phyloP scores from a whole-genome alignment of 23 tunicate species.

The Diplosoma virens region DNA sequence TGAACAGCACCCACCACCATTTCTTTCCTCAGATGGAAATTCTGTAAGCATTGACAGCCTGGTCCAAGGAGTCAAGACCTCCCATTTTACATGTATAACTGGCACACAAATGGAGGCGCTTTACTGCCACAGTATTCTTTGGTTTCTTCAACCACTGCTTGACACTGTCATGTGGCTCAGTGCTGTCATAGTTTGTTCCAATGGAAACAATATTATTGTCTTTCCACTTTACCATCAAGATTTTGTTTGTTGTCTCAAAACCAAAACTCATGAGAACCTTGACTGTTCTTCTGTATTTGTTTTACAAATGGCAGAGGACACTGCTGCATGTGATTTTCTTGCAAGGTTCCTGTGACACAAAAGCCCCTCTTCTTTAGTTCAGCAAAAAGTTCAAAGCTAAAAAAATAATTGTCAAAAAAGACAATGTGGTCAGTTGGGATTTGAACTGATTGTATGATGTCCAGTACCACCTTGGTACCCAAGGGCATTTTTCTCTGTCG shows the following conservation, averaged over 20 bases:
- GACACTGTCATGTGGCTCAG: neutral
- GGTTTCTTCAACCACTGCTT: neutral
- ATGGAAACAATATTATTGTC: neutral
- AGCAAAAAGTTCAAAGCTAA: neutral
- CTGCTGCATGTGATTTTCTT: neutral
- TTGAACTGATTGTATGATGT: no score
- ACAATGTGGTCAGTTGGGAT: neutral
- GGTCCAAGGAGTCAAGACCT: neutral
- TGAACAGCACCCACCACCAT: constrained; percentile 8
- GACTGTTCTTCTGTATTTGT: no score
- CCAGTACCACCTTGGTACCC: neutral
- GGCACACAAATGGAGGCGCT: neutral
- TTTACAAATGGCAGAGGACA: neutral
- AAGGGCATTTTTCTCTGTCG: neutral
- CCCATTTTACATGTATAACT: neutral
- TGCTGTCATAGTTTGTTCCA: neutral
- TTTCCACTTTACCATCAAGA: neutral
- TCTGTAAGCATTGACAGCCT: neutral
- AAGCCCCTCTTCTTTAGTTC: neutral
- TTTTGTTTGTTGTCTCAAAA: neutral
- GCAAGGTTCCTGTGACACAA: neutral
- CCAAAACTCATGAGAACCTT: neutral
- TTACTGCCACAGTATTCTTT: neutral
- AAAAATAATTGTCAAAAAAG: neutral
- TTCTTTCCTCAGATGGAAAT: neutral